Conservation (phyloP, 2,888 invertebrate genomes). For the Pandemis corylana region DNA sequence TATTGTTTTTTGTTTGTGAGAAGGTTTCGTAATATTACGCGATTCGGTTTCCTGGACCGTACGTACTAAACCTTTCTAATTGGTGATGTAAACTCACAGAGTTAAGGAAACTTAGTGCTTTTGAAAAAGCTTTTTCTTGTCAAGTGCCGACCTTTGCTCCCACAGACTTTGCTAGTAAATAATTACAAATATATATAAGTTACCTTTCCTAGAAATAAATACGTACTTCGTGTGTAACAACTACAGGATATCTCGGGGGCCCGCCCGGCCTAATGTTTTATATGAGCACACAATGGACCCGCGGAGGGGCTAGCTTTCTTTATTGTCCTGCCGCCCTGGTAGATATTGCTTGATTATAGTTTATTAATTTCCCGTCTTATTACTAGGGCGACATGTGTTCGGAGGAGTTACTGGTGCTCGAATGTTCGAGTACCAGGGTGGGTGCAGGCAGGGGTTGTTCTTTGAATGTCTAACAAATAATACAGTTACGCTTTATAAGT, state of each 20-base stretch:
- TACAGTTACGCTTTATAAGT: background rate
- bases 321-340: constrained; percentile 26
- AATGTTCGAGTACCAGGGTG: constrained; percentile 63
- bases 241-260: background rate
- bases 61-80: too few relatives aligned
- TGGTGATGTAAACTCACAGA: too few relatives aligned
- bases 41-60: too few relatives aligned
- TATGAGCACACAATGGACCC: constrained; percentile 30
- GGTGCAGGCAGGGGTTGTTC: constrained; percentile 44
- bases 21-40: too few relatives aligned
- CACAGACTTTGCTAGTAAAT: background rate
- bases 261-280: constrained; percentile 25
- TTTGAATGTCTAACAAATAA: background rate
- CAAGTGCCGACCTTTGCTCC: too few relatives aligned
- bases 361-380: constrained; percentile 78
- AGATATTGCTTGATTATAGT: constrained; percentile 49
- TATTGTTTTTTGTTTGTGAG: too few relatives aligned
- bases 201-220: background rate
- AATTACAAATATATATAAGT: background rate
- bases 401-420: constrained; percentile 78
- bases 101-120: too few relatives aligned
- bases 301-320: constrained; percentile 16
- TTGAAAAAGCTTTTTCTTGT: too few relatives aligned
- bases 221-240: background rate
- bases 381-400: constrained; percentile 76